A percentile compares a stretch with the other conserved stretches of the same genome.
phyloP scores from a whole-genome alignment of 2,113 vertebrate genomes.

The Grammomys surdaster region DNA sequence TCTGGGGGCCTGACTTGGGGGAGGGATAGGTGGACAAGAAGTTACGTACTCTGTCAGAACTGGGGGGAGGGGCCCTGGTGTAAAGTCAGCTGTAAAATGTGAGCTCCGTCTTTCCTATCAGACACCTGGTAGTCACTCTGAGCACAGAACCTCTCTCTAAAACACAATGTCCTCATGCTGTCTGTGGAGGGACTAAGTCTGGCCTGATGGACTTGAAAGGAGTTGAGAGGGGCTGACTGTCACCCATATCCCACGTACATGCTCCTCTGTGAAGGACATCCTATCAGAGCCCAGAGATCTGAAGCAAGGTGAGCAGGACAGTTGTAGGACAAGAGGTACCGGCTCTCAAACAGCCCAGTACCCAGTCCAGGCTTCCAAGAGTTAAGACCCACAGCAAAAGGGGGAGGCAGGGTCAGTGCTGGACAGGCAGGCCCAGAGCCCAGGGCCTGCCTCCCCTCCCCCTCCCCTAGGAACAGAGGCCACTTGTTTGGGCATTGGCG shows the following conservation, averaged over 20 bases:
- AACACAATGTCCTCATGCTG: neutral
- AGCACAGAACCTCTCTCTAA: neutral
- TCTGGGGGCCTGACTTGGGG: neutral
- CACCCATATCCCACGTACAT: neutral
- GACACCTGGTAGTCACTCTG: neutral
- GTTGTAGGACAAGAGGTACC: neutral
- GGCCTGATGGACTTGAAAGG: neutral
- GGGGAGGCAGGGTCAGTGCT: conserved; percentile 73
- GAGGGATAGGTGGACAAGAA: neutral
- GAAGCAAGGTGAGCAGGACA: neutral
- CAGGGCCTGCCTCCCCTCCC: conserved; percentile 77
- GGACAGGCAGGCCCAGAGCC: conserved; percentile 74
- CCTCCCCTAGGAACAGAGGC: conserved; percentile 80
- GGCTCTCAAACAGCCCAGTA: neutral
- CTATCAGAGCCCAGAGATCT: neutral
- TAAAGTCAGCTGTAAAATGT: neutral
- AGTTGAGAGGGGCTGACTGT: too few species aligned
- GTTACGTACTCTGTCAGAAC: neutral
- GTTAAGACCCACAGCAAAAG: conserved; percentile 75
- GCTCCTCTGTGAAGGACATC: neutral
- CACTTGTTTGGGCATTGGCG: conserved; percentile 81
- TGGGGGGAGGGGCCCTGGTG: too few species aligned
- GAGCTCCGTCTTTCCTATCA: neutral
- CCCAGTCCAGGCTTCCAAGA: conserved; percentile 68
- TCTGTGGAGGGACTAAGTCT: neutral